A percentile compares a stretch with the other conserved stretches of the same genome.
phyloP scores from a whole-genome alignment of 2,888 invertebrate genomes.

The Aphidius colemani region DNA sequence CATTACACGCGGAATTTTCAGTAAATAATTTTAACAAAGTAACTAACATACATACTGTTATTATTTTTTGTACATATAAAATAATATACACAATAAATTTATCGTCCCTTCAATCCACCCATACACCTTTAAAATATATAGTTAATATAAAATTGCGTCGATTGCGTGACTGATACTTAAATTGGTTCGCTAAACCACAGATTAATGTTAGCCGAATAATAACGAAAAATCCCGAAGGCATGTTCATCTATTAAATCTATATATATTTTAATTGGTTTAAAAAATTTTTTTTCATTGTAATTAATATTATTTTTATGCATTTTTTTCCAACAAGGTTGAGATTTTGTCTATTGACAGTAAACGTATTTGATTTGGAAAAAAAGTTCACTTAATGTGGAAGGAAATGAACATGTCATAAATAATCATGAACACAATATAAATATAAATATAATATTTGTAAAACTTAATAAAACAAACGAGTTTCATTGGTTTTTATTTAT shows the following conservation, averaged over 20 bases:
- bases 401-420: slow-evolving; percentile 24
- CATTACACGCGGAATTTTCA: background rate
- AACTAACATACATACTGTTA: background rate
- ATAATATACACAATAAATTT: background rate
- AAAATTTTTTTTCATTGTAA: background rate
- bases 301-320: background rate
- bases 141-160: slow-evolving; percentile 61
- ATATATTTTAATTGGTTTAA: background rate
- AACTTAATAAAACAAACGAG: slow-evolving; percentile 8
- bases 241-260: background rate
- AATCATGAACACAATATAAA: slow-evolving; percentile 26
- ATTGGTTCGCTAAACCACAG: slow-evolving; percentile 61
- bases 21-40: too few species aligned
- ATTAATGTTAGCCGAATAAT: slow-evolving; percentile 48
- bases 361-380: slow-evolving; percentile 4
- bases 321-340: background rate
- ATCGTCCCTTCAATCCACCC: slow-evolving; percentile 43
- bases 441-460: slow-evolving; percentile 10
- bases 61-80: background rate
- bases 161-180: slow-evolving; percentile 60
- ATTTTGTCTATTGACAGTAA: background rate
- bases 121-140: slow-evolving; percentile 57
- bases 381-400: slow-evolving; percentile 21
- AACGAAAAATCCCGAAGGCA: background rate
- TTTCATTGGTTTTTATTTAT: background rate